phyloP scores from a whole-genome alignment of 1,140 invertebrate genomes.

The Leucophenga varia region DNA sequence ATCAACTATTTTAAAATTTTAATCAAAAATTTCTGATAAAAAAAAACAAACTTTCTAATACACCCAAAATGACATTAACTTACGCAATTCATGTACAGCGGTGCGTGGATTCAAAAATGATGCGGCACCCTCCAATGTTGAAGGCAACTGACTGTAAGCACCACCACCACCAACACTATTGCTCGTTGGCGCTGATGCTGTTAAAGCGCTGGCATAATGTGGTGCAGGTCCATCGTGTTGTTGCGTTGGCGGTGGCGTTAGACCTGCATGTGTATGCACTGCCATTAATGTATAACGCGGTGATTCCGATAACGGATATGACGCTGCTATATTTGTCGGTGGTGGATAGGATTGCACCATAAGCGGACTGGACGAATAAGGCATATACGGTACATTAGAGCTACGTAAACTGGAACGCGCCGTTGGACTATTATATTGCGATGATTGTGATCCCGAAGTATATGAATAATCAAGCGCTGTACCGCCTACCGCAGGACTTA shows the following conservation, averaged over 20 bases:
- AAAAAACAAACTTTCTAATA: too few relatives aligned
- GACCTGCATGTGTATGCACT: neutral
- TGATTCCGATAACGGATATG: slow-evolving; percentile 38
- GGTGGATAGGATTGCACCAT: slow-evolving; percentile 49
- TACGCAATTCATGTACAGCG: slow-evolving; percentile 42
- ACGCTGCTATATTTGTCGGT: slow-evolving; percentile 27
- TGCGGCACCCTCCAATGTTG: slow-evolving; percentile 27
- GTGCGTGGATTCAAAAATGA: slow-evolving; percentile 25
- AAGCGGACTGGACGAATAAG: slow-evolving; percentile 44
- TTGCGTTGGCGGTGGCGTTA: slow-evolving; percentile 15
- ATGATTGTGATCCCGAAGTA: slow-evolving; percentile 42
- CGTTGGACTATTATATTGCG: slow-evolving; percentile 44
- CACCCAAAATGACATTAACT: too few relatives aligned
- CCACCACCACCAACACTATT: too few relatives aligned
- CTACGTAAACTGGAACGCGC: slow-evolving; percentile 33
- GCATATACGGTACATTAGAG: slow-evolving; percentile 46
- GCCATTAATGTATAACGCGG: slow-evolving; percentile 35
- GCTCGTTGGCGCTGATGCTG: neutral
- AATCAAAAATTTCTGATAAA: too few relatives aligned
- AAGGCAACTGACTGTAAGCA: slow-evolving; percentile 36
- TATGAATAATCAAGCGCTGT: slow-evolving; percentile 35
- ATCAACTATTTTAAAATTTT: too few relatives aligned
- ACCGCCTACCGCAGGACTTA: slow-evolving; percentile 37
- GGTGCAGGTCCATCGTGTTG: neutral
- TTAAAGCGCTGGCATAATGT: neutral